Conservation (phyloP, 2,888 invertebrate species). For the Hartigia nigra region DNA sequence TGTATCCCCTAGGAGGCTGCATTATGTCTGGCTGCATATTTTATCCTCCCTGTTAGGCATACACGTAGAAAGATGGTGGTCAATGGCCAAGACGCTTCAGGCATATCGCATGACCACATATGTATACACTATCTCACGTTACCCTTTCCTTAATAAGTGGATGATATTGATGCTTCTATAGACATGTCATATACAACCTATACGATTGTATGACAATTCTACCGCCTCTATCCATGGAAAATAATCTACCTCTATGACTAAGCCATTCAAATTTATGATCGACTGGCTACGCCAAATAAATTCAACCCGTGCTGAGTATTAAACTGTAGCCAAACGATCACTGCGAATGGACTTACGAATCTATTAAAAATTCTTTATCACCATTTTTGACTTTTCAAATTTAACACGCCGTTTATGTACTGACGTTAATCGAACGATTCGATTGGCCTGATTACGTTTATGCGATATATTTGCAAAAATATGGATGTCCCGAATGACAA, state of each 20-base stretch:
- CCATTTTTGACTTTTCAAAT: background rate
- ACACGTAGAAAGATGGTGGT: background rate
- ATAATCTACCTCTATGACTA: slow-evolving; percentile 14
- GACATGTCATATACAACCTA: background rate
- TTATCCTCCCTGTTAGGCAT: slow-evolving; percentile 31
- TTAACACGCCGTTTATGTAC: background rate
- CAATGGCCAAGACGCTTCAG: background rate
- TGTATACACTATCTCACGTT: background rate
- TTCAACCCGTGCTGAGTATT: slow-evolving; percentile 22
- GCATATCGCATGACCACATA: background rate
- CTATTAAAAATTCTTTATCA: background rate
- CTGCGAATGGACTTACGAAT: background rate
- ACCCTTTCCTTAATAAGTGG: background rate
- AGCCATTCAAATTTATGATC: slow-evolving; percentile 52
- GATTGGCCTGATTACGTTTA: background rate
- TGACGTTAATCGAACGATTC: background rate
- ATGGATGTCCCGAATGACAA: background rate
- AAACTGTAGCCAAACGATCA: slow-evolving; percentile 10
- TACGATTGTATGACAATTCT: background rate
- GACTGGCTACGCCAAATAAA: slow-evolving; percentile 40
- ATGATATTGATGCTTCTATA: background rate
- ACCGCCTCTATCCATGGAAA: background rate
- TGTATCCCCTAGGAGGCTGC: slow-evolving; percentile 49
- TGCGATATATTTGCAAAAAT: background rate
- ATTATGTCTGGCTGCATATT: slow-evolving; percentile 48